These are phyloP conservation scores for Oenanthe melanoleuca DNA, from an alignment of 2,113 vertebrate genomes.

Conservation along the genomic window DNA sequence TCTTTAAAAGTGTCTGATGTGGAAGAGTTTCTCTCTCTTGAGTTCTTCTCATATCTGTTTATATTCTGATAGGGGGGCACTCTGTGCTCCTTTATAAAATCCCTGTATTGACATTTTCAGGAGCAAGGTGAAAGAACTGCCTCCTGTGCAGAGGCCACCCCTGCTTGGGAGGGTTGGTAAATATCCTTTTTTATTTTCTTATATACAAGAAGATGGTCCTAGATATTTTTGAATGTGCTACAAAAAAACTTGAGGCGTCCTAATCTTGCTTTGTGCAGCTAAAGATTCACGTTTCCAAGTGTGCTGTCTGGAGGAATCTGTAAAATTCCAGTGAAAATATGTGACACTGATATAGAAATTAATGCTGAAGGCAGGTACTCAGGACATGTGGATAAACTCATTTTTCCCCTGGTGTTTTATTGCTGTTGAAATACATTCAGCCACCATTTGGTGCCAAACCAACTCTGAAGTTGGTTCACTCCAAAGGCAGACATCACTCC, in stretches of 20 bases:
- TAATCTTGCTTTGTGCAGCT: not conserved
- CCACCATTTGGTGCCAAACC: not conserved
- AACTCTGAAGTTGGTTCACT: not conserved
- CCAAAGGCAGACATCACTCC: not conserved
- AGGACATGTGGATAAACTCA: not conserved
- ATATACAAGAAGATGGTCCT: not conserved
- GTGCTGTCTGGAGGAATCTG: not conserved
- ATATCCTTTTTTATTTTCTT: not conserved
- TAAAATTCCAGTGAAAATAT: not conserved
- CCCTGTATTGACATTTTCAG: not conserved
- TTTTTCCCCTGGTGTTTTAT: not conserved
- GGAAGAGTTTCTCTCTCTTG: not conserved
- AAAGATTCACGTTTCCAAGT: not conserved
- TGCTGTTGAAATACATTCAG: not conserved
- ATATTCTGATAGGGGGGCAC: fast-evolving
- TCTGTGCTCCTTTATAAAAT: not conserved
- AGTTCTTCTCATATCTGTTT: not conserved
- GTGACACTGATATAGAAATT: not conserved
- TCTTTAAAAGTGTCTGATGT: not conserved
- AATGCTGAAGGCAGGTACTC: not conserved
- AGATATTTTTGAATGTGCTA: not conserved
- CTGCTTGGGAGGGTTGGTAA: not conserved
- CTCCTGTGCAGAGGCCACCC: not conserved
- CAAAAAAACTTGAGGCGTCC: not conserved
- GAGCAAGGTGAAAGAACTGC: not conserved